These are phyloP conservation scores for Ornithoptera priamus DNA, from an alignment of 2,888 invertebrate genomes.

Conservation along the genomic window DNA sequence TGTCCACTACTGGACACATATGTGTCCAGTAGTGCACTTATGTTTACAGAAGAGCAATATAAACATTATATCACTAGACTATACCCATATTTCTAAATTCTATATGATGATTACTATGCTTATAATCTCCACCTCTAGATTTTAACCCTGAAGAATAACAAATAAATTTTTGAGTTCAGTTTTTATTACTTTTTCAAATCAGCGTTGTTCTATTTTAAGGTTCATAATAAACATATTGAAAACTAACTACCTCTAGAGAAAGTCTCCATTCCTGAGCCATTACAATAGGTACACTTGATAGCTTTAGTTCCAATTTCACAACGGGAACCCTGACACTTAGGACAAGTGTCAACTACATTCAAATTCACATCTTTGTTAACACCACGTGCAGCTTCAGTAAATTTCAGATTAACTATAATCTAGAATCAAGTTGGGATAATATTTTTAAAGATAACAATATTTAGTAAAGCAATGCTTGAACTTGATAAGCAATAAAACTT, in stretches of 20 bases:
- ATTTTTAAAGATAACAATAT: neutral
- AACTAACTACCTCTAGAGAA: constrained; percentile 82
- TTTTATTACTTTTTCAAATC: too few species aligned
- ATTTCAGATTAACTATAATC: constrained; percentile 82
- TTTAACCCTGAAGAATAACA: too few species aligned
- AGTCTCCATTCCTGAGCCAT: constrained; percentile 98
- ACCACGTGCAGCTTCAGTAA: constrained; percentile 97
- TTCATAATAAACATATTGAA: neutral
- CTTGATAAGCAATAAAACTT: neutral
- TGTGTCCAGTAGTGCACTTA: too few species aligned
- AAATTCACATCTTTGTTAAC: constrained; percentile 95
- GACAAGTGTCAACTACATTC: constrained; percentile 95
- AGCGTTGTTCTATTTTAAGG: too few species aligned
- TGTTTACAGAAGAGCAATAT: too few species aligned
- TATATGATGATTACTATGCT: too few species aligned
- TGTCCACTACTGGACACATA: too few species aligned
- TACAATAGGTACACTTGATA: constrained; percentile 93
- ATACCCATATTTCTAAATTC: too few species aligned
- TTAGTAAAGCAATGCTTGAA: too few species aligned
- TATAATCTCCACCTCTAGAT: too few species aligned
- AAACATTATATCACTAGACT: too few species aligned
- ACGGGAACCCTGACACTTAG: constrained; percentile 91
- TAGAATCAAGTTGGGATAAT: neutral
- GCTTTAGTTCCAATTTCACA: constrained; percentile 96
- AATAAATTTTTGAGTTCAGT: too few species aligned